Conservation (phyloP, 2,113 vertebrate species). For the Oryzias woworae region DNA sequence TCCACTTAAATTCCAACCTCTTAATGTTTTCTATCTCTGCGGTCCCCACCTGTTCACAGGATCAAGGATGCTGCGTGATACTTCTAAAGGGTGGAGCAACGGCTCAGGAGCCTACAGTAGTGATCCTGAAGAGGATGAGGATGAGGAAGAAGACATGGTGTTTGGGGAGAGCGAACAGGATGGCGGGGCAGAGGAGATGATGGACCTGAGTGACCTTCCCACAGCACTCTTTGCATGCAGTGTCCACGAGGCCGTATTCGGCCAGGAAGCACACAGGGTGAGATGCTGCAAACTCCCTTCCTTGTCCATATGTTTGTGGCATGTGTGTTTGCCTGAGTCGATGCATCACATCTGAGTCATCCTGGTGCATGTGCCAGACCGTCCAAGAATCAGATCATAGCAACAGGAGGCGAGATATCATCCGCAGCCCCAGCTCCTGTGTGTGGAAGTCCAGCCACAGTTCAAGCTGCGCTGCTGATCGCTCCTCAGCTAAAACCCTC, state of each 20-base stretch:
- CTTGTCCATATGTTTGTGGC: background rate
- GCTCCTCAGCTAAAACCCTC: slow-evolving; percentile 5
- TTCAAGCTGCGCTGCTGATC: slow-evolving; percentile 29
- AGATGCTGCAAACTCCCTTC: slow-evolving; percentile 31
- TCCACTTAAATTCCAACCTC: background rate
- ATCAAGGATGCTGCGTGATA: slow-evolving; percentile 82
- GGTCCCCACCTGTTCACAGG: slow-evolving; percentile 10
- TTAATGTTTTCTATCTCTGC: slow-evolving; percentile 11
- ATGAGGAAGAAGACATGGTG: slow-evolving; percentile 88
- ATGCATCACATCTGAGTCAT: slow-evolving; percentile 26
- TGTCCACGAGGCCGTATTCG: slow-evolving; percentile 87
- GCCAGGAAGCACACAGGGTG: slow-evolving; percentile 86
- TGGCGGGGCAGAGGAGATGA: slow-evolving; percentile 83
- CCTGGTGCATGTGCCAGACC: slow-evolving; percentile 20
- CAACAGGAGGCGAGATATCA: slow-evolving; percentile 39
- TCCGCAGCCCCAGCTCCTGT: slow-evolving; percentile 28
- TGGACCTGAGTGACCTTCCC: slow-evolving; percentile 93
- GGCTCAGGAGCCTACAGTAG: slow-evolving; percentile 88
- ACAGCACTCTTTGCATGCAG: slow-evolving; percentile 90
- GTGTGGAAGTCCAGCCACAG: slow-evolving; percentile 27
- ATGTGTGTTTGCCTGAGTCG: slow-evolving; percentile 13
- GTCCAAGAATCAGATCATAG: slow-evolving; percentile 16
- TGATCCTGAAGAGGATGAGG: slow-evolving; percentile 80
- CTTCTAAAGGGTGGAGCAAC: slow-evolving; percentile 84
- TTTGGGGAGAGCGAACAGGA: slow-evolving; percentile 90